Evolutionary conservation across 1,140 invertebrate genomes (phyloP).

Genomic region (Protaetia brevitarsis): DNA sequence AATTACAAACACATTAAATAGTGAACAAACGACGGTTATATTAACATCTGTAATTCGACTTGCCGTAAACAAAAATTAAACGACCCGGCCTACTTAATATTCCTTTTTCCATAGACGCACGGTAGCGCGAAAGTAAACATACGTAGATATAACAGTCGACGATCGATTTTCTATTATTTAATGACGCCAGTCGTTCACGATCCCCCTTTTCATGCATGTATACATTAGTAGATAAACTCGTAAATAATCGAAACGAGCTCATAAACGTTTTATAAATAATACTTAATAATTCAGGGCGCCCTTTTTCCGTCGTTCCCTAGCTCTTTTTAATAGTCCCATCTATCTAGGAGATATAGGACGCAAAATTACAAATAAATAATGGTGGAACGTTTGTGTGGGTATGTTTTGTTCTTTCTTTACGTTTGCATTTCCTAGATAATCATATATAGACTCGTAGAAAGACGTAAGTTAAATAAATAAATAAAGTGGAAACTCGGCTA

Average conservation of each 20-base stretch:
- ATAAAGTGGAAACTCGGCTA: too few relatives aligned
- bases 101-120: background rate
- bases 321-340: too few relatives aligned
- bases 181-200: background rate
- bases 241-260: background rate
- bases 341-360: too few relatives aligned
- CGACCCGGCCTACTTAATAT: background rate
- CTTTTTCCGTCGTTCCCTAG: background rate
- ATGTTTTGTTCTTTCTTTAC: too few relatives aligned
- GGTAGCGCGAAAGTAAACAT: constrained; percentile 12
- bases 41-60: too few relatives aligned
- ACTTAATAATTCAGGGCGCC: background rate
- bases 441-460: too few relatives aligned
- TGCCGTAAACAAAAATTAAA: too few relatives aligned
- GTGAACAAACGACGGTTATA: too few relatives aligned
- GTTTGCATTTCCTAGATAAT: too few relatives aligned
- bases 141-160: background rate
- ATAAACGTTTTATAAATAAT: constrained; percentile 19
- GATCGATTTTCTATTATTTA: constrained; percentile 10
- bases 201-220: constrained; percentile 1
- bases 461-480: too few relatives aligned
- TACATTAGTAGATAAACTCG: background rate
- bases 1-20: constrained; percentile 17
- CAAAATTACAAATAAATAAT: too few relatives aligned
- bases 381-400: too few relatives aligned